phyloP scores from a whole-genome alignment of 2,113 vertebrate species.

The Aix galericulata region DNA sequence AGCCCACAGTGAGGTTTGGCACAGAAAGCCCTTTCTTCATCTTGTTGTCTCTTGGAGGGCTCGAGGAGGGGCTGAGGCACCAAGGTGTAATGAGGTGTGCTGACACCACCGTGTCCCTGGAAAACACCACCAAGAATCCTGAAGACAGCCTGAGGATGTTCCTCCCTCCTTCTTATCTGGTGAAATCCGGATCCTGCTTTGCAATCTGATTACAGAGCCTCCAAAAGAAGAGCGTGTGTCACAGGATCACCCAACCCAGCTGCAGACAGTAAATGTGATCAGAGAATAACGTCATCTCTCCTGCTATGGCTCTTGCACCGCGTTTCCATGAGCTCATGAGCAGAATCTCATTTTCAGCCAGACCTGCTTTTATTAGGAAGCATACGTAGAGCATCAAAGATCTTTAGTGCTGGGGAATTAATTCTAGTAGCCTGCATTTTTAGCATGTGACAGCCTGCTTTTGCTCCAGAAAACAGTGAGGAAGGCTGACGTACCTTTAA shows the following conservation, averaged over 20 bases:
- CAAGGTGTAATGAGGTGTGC: fast-evolving
- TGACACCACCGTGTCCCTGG: no score
- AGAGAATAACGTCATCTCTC: fast-evolving
- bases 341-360: background rate
- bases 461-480: background rate
- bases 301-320: fast-evolving
- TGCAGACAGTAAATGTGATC: background rate
- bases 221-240: background rate
- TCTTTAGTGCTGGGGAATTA: background rate
- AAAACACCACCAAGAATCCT: background rate
- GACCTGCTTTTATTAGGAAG: background rate
- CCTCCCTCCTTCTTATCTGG: background rate
- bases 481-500: background rate
- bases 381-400: fast-evolving
- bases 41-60: background rate
- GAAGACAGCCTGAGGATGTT: background rate
- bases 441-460: background rate
- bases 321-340: background rate
- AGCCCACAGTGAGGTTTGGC: background rate
- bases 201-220: background rate
- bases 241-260: background rate
- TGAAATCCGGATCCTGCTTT: background rate
- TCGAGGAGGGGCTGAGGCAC: background rate
- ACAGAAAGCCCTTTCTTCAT: background rate
- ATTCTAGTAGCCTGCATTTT: background rate